phyloP scores from a whole-genome alignment of 2,888 invertebrate genomes.

The Synanthedon myopaeformis region DNA sequence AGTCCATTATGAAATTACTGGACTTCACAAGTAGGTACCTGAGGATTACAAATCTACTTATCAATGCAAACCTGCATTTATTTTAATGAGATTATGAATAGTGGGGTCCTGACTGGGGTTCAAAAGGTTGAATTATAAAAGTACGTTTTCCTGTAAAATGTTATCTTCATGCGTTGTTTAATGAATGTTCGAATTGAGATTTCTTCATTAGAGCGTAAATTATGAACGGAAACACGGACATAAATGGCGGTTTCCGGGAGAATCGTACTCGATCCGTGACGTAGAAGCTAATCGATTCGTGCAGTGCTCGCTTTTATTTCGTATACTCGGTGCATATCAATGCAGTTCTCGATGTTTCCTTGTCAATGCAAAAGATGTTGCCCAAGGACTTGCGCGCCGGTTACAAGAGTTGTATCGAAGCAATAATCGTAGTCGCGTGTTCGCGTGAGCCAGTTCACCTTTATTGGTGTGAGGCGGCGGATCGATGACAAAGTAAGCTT shows the following conservation, averaged over 20 bases:
- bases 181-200: too few relatives aligned
- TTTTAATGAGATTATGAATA: too few relatives aligned
- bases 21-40: too few relatives aligned
- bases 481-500: constrained; percentile 37
- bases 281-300: too few relatives aligned
- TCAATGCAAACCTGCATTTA: too few relatives aligned
- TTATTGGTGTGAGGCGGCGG: constrained; percentile 20
- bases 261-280: neutral
- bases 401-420: constrained; percentile 4
- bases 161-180: too few relatives aligned
- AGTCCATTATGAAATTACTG: too few relatives aligned
- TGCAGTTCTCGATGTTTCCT: constrained; percentile 6
- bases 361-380: constrained; percentile 16
- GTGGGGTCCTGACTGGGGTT: too few relatives aligned
- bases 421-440: constrained; percentile 8
- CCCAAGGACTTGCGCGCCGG: constrained; percentile 18
- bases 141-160: too few relatives aligned
- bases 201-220: neutral
- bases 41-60: too few relatives aligned
- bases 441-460: constrained; percentile 34
- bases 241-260: constrained; percentile 5
- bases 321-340: neutral
- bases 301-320: neutral
- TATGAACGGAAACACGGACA: constrained; percentile 6
- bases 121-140: too few relatives aligned